phyloP scores from a whole-genome alignment of 2,797 vertebrate genomes.

The Momotus momota region DNA sequence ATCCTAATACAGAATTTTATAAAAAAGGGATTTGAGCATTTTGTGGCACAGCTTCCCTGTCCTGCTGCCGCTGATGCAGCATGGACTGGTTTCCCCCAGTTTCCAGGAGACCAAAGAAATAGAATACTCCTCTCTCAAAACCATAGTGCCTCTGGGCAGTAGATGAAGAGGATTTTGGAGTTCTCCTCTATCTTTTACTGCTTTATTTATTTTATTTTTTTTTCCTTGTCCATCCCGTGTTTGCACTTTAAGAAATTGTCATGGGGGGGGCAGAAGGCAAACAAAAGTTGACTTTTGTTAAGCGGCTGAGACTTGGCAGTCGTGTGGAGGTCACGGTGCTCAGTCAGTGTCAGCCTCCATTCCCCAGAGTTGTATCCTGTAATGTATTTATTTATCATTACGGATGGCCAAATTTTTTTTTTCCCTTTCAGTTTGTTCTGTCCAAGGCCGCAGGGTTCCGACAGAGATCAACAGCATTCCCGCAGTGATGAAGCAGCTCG shows the following conservation, averaged over 20 bases:
- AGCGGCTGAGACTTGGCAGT: conserved; percentile 64
- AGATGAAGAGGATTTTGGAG: conserved; percentile 7
- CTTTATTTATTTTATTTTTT: background rate
- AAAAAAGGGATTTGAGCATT: background rate
- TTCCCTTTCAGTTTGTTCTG: conserved; percentile 78
- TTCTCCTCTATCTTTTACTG: conserved; percentile 6
- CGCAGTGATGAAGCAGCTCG: conserved; percentile 88
- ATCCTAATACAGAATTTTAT: background rate
- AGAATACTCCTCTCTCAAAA: conserved; percentile 45
- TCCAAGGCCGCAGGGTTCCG: conserved; percentile 88
- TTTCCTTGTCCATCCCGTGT: background rate
- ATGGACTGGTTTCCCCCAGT: background rate
- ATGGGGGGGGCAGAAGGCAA: conserved; percentile 34
- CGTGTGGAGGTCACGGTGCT: conserved; percentile 79
- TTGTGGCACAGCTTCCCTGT: background rate
- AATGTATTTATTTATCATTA: conserved; percentile 86
- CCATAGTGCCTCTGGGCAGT: conserved; percentile 19
- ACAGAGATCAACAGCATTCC: conserved; percentile 90
- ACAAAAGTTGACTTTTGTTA: conserved; percentile 75
- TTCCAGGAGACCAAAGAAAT: conserved; percentile 47
- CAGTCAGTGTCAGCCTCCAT: conserved; percentile 76
- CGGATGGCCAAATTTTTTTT: conserved; percentile 59
- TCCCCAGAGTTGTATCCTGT: conserved; percentile 77
- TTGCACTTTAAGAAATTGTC: conserved; percentile 72
- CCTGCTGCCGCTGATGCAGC: background rate